Evolutionary conservation across 2,113 vertebrate genomes (phyloP).

Genomic region (Callionymus lyra): DNA sequence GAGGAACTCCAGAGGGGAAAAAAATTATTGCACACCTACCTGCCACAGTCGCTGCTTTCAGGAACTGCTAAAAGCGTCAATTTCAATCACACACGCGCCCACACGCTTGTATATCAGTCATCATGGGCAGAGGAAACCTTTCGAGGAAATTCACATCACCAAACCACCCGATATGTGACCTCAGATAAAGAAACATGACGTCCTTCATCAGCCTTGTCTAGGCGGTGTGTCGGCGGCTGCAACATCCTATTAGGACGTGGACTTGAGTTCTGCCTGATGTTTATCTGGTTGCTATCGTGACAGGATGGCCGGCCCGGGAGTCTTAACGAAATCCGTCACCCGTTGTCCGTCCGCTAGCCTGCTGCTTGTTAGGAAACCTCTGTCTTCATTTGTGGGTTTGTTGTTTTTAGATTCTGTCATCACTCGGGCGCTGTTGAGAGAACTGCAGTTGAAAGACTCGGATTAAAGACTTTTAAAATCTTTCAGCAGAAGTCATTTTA

Average conservation of each 20-base stretch:
- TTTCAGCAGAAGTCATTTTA: too few relatives aligned
- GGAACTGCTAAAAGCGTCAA: too few relatives aligned
- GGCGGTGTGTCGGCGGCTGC: constrained; percentile 11
- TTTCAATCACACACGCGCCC: too few relatives aligned
- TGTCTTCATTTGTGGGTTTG: constrained; percentile 2
- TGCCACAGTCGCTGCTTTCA: constrained; percentile 23
- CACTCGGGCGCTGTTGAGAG: too few relatives aligned
- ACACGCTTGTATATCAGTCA: constrained; percentile 10
- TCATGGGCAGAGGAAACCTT: constrained; percentile 1
- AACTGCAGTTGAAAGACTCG: too few relatives aligned
- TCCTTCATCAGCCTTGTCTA: constrained; percentile 19
- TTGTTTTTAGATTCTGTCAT: constrained; percentile 4
- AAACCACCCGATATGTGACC: too few relatives aligned
- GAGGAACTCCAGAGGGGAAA: constrained; percentile 21
- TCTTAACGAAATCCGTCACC: constrained; percentile 32
- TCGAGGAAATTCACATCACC: too few relatives aligned
- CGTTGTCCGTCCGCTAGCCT: constrained; percentile 34
- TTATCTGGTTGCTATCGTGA: constrained; percentile 43
- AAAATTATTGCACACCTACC: constrained; percentile 36
- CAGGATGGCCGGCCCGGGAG: constrained; percentile 5
- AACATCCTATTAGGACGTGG: neutral
- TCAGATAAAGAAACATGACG: neutral
- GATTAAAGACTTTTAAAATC: too few relatives aligned
- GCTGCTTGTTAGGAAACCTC: constrained; percentile 1
- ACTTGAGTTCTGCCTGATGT: constrained; percentile 29